Evolutionary conservation across 2,888 invertebrate genomes (phyloP).

Genomic region (Spisula solida): DNA sequence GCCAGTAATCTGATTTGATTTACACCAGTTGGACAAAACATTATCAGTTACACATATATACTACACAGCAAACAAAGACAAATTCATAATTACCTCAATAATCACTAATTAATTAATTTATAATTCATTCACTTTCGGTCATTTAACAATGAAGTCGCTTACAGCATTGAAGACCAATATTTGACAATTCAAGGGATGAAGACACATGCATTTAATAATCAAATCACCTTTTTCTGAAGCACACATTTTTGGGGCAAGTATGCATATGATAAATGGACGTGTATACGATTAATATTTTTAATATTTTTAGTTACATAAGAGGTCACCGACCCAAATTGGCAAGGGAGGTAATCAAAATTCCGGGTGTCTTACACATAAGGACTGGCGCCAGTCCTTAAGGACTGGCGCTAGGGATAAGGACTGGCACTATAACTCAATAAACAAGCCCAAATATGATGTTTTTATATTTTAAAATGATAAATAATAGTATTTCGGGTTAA

Average conservation of each 20-base stretch:
- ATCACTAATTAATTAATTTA: conserved; percentile 42
- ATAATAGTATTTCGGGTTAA: too few relatives aligned
- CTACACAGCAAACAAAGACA: neutral
- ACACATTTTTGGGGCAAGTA: neutral
- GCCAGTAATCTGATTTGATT: neutral
- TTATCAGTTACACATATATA: neutral
- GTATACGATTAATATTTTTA: neutral
- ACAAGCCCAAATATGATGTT: too few relatives aligned
- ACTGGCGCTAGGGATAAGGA: too few relatives aligned
- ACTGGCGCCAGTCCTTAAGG: too few relatives aligned
- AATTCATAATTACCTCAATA: neutral
- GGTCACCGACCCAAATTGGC: neutral
- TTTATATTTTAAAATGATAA: too few relatives aligned
- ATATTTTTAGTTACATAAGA: conserved; percentile 9
- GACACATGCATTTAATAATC: neutral
- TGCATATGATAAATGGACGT: neutral
- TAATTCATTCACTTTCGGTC: conserved; percentile 44
- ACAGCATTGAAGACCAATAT: neutral
- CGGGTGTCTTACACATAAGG: too few relatives aligned
- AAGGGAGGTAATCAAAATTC: too few relatives aligned
- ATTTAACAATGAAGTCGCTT: conserved; percentile 53
- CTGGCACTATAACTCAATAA: too few relatives aligned
- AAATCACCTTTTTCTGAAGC: neutral
- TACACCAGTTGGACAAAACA: neutral
- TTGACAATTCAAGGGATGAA: neutral